These are phyloP conservation scores for Phytoseiulus persimilis DNA, from an alignment of 2,888 invertebrate species.

Conservation along the genomic window DNA sequence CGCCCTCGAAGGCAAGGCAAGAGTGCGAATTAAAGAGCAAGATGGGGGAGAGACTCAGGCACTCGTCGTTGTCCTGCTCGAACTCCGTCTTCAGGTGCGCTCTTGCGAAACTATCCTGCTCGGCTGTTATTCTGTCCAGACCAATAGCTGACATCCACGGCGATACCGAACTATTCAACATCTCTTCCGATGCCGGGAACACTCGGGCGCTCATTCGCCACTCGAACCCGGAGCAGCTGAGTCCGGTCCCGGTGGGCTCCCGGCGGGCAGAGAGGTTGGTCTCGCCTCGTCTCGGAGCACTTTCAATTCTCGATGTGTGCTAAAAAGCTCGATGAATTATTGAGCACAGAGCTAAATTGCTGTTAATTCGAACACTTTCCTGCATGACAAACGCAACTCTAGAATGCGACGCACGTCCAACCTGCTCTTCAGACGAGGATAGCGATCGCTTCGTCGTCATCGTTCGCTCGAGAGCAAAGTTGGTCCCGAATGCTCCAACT, in stretches of 20 bases:
- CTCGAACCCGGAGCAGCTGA: no score
- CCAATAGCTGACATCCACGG: no score
- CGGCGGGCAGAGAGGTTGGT: not conserved
- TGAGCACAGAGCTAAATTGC: conserved; percentile 30
- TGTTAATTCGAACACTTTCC: conserved; percentile 37
- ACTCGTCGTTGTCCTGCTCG: no score
- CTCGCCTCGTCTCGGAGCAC: not conserved
- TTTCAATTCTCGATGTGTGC: not conserved
- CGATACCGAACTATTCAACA: no score
- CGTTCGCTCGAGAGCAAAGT: not conserved
- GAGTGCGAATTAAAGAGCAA: no score
- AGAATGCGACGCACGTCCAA: not conserved
- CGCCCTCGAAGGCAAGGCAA: no score
- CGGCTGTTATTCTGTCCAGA: no score
- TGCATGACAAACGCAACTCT: conserved; percentile 31
- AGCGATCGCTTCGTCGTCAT: not conserved
- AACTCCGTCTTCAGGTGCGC: no score
- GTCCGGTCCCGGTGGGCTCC: not conserved
- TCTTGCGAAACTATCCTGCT: no score
- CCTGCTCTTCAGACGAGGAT: not conserved
- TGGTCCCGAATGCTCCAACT: not conserved
- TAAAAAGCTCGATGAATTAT: conserved; percentile 18
- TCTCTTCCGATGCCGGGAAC: no score
- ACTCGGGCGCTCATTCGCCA: no score
- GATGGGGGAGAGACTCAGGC: no score